A percentile compares a stretch with the other conserved stretches of the same genome.
These are phyloP conservation scores for Corvus moneduloides DNA, from an alignment of 2,113 vertebrate species.

Conservation along the genomic window DNA sequence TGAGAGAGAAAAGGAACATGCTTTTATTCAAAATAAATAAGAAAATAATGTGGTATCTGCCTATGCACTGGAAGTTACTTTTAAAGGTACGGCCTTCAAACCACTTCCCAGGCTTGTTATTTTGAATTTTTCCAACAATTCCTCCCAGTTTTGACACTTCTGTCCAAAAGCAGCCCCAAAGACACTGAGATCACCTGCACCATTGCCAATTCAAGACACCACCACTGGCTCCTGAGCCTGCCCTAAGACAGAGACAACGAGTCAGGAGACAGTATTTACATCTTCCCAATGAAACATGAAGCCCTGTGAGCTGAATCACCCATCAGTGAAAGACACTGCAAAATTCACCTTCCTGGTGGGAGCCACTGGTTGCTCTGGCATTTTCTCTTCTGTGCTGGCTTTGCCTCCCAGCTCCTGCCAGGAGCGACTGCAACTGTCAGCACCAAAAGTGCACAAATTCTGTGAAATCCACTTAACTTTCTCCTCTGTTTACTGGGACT, in stretches of 20 bases:
- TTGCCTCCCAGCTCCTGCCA: background rate
- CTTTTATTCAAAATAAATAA: background rate
- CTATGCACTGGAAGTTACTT: background rate
- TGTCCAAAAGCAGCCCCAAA: background rate
- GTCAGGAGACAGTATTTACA: background rate
- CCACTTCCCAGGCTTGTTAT: background rate
- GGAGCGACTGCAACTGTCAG: background rate
- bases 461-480: background rate
- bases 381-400: background rate
- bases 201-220: accelerated
- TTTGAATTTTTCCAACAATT: background rate
- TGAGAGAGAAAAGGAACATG: background rate
- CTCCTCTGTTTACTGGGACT: background rate
- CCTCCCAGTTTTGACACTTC: background rate
- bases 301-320: background rate
- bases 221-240: background rate
- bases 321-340: background rate
- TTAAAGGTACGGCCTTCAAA: background rate
- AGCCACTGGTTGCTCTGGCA: background rate
- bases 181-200: background rate
- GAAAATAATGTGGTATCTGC: background rate
- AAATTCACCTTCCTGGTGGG: background rate
- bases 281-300: accelerated
- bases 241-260: background rate
- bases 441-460: accelerated